phyloP scores from a whole-genome alignment of 37 sponge, comb jelly and placozoan genomes.

The Petrosia ficiformis region DNA sequence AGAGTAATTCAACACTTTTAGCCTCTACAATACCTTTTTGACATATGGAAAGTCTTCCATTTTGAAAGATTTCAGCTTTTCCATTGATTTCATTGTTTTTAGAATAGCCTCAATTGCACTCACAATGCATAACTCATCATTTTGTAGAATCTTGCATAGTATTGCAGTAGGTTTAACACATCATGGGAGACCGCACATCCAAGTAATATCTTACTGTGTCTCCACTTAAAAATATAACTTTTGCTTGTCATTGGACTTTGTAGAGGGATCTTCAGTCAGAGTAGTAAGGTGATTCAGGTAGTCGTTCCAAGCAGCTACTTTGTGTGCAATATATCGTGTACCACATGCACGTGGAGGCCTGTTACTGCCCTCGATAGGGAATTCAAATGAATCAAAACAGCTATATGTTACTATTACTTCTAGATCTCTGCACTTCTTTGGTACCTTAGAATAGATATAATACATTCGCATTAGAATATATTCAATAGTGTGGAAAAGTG shows the following conservation, averaged over 20 bases:
- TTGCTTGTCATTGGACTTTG: constrained; percentile 47
- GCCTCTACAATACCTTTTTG: constrained; percentile 43
- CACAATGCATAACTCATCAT: constrained; percentile 50
- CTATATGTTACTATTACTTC: constrained; percentile 35
- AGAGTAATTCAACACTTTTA: constrained; percentile 15
- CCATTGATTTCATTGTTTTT: constrained; percentile 32
- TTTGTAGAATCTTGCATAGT: constrained; percentile 57
- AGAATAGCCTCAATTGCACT: constrained; percentile 62
- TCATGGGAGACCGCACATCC: constrained; percentile 77
- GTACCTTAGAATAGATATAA: constrained; percentile 59
- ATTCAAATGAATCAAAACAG: constrained; percentile 40
- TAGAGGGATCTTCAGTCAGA: constrained; percentile 43
- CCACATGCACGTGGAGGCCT: constrained; percentile 64
- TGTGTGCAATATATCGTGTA: constrained; percentile 64
- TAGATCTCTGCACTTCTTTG: constrained; percentile 65
- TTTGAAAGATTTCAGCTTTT: constrained; percentile 22
- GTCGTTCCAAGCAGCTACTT: constrained; percentile 54
- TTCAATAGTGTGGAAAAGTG: constrained; percentile 48
- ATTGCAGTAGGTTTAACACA: constrained; percentile 53
- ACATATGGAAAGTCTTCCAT: constrained; percentile 57
- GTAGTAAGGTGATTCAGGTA: constrained; percentile 59
- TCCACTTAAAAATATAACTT: constrained; percentile 58
- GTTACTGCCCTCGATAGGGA: constrained; percentile 47
- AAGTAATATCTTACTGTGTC: constrained; percentile 40
- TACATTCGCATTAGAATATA: constrained; percentile 54